phyloP scores from a whole-genome alignment of 2,797 vertebrate genomes.

The Coregonus ussuriensis region DNA sequence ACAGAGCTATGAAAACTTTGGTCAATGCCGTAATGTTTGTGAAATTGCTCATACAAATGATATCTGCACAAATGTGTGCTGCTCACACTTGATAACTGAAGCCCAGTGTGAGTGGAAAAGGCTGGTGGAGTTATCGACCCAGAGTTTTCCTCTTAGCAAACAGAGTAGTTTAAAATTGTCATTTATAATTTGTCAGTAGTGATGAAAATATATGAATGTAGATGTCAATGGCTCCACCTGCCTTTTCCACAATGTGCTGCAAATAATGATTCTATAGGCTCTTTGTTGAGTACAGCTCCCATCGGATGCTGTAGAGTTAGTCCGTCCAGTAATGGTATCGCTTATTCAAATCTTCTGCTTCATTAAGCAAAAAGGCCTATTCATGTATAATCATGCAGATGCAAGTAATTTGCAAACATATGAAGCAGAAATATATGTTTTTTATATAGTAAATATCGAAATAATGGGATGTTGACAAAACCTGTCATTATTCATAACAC shows the following conservation, averaged over 20 bases:
- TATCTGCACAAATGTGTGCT: no score
- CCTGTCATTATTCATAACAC: slow-evolving; percentile 7
- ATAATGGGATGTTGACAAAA: slow-evolving; percentile 1
- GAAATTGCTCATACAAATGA: no score
- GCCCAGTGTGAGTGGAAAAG: neutral
- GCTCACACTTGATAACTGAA: no score
- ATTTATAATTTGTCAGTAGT: no score
- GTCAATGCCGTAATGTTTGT: neutral
- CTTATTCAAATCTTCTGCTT: slow-evolving; percentile 7
- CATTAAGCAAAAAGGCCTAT: neutral
- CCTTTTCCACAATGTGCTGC: slow-evolving; percentile 3
- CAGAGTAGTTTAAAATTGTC: no score
- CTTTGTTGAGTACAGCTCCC: neutral
- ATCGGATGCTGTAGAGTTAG: neutral
- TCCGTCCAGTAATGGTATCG: neutral
- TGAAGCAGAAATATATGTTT: neutral
- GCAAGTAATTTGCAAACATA: slow-evolving; percentile 5
- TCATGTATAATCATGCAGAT: slow-evolving; percentile 9
- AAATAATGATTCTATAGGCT: slow-evolving; percentile 1
- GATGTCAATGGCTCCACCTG: neutral
- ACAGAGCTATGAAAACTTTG: neutral
- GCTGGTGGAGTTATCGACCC: neutral
- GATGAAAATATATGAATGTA: no score
- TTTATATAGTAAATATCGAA: neutral
- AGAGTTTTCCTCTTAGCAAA: neutral